These are phyloP conservation scores for Leucophora obtusa DNA, from an alignment of 2,888 invertebrate genomes.

Conservation along the genomic window DNA sequence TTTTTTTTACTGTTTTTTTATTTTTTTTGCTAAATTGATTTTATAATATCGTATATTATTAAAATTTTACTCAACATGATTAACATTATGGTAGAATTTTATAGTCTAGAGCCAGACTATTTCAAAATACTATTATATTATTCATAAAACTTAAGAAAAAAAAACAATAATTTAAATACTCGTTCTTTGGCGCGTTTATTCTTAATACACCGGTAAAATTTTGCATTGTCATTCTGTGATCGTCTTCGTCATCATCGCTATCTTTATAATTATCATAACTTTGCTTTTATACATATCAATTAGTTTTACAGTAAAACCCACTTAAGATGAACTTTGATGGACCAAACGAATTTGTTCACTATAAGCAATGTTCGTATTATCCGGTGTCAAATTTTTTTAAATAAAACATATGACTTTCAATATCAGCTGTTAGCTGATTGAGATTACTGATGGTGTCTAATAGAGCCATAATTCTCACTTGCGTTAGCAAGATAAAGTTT, in stretches of 20 bases:
- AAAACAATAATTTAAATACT: background rate
- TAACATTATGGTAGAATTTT: background rate
- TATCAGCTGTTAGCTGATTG: too few species aligned
- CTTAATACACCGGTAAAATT: conserved; percentile 24
- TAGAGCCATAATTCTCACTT: too few species aligned
- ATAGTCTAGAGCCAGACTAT: background rate
- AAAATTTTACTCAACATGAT: conserved; percentile 30
- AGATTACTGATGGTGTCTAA: too few species aligned
- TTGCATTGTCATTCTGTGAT: background rate
- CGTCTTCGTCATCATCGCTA: conserved; percentile 12
- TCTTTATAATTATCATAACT: conserved; percentile 38
- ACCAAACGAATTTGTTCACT: too few species aligned
- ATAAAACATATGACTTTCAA: too few species aligned
- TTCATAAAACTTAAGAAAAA: background rate
- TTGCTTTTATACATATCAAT: conserved; percentile 51
- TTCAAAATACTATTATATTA: background rate
- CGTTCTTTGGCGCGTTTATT: background rate
- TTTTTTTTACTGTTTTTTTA: background rate
- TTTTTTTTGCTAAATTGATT: conserved; percentile 40
- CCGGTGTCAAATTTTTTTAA: too few species aligned
- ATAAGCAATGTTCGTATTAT: too few species aligned
- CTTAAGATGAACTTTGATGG: too few species aligned
- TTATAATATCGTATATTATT: conserved; percentile 26
- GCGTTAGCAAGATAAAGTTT: too few species aligned
- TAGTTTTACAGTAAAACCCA: conserved; percentile 52